Evolutionary conservation across 2,797 vertebrate genomes (phyloP), one percentile per base, ranked within the genome.

Genomic region (Melanotaenia pygmaea): DNA sequence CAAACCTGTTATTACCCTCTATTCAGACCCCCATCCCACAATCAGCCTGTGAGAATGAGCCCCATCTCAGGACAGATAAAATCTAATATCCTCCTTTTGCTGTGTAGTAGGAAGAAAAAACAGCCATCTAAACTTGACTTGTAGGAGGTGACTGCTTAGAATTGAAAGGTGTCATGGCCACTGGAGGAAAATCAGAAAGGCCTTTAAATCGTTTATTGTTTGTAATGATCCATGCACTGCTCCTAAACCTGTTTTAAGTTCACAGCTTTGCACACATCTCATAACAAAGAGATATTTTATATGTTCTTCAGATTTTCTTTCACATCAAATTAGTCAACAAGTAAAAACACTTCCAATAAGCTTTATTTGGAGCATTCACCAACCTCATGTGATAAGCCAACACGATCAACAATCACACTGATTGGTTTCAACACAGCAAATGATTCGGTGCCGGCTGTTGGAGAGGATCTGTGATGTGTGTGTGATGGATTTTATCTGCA

Each of bases 1-100:
- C 94, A 89, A 94, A 92, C 84, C 93, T 94, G 92, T 94, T 95
- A 96, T 96, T 94, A 93, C 92, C 95, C 94, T 93, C 73, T 93
- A 89, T 94, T 93, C 94, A 95, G 87, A 91, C 90, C 91, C 93
- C 64, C 38, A 24, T 92, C 88, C 77, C 64, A 91, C 85, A 92
- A 86, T 94, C 86, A 92, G 88, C 84, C 91, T 92, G 92, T 83
- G 88, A 86, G 87, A 95, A 94, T 94, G 88, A 93, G 87, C 82
- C 80, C 75, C 90, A 92, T 85, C 88, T 87, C 91, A 90, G 86
- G 92, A 94, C 91, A 92, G 92, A 94, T 90, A 87, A 84, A 92
- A 92, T 91, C 90, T 93, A 93, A 95, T 95, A 90, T 90, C 85
- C 88, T 92, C 50, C 83, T 85, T 56, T 82, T 45, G 74, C 76